phyloP scores from a whole-genome alignment of 1,140 invertebrate species.

The Neodiprion pinetum region DNA sequence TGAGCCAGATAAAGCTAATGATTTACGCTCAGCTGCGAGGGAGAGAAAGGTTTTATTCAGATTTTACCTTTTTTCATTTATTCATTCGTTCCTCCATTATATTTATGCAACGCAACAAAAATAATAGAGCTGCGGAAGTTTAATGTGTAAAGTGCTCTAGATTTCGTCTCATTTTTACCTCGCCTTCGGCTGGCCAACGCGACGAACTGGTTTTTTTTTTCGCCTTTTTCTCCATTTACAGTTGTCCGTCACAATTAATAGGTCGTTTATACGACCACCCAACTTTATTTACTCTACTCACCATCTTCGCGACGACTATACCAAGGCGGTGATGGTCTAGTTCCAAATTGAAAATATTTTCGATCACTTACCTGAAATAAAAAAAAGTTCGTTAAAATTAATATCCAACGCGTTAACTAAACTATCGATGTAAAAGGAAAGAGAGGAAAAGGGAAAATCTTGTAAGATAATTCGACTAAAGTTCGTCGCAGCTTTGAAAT shows the following conservation, averaged over 20 bases:
- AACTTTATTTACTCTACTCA: background rate
- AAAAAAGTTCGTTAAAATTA: background rate
- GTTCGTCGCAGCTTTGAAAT: no score
- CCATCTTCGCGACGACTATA: background rate
- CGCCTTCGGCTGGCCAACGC: background rate
- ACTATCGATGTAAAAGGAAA: no score
- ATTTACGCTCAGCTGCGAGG: slow-evolving; percentile 43
- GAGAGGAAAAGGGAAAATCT: no score
- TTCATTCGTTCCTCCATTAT: background rate
- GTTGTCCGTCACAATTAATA: background rate
- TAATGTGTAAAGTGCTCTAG: background rate
- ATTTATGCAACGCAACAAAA: slow-evolving; percentile 19
- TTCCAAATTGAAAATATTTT: background rate
- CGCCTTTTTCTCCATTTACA: background rate
- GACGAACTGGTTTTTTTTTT: background rate
- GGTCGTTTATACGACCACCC: background rate
- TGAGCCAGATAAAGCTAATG: slow-evolving; percentile 59
- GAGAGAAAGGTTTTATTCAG: slow-evolving; percentile 15
- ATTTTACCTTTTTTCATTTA: slow-evolving; percentile 39
- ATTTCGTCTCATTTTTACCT: background rate
- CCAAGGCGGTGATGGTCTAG: background rate
- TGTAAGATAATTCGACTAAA: no score
- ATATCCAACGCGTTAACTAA: no score
- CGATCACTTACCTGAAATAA: background rate
- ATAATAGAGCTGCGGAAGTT: slow-evolving; percentile 35